Evolutionary conservation across 1,140 invertebrate species (phyloP).

Genomic region (Trichoplusia ni): DNA sequence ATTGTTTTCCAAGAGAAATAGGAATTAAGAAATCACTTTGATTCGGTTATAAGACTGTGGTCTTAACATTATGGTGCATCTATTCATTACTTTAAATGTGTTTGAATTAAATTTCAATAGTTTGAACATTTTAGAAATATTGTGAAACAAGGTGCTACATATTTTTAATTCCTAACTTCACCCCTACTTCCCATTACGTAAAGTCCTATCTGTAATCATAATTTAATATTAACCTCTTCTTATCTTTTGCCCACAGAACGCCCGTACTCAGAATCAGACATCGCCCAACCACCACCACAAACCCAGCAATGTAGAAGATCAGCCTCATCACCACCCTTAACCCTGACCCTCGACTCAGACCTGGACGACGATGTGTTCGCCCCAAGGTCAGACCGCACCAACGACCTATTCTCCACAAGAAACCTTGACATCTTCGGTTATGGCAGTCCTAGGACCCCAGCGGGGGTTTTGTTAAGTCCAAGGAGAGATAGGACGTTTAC

Average conservation of each 20-base stretch:
- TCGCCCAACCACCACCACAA: conserved; percentile 45
- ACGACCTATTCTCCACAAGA: conserved; percentile 65
- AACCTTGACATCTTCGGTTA: conserved; percentile 72
- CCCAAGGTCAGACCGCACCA: conserved; percentile 60
- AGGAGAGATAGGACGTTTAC: conserved; percentile 66
- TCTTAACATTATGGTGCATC: too few relatives aligned
- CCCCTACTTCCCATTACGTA: too few relatives aligned
- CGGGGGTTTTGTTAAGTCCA: conserved; percentile 67
- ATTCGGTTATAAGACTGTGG: too few relatives aligned
- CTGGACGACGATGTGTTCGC: conserved; percentile 73
- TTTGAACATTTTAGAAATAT: too few relatives aligned
- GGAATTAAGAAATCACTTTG: not conserved
- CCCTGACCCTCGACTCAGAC: conserved; percentile 63
- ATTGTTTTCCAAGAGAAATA: conserved; percentile 16
- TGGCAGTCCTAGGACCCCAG: conserved; percentile 62
- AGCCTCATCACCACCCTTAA: conserved; percentile 65
- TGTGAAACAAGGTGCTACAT: too few relatives aligned
- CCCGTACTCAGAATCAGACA: conserved; percentile 70
- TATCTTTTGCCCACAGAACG: conserved; percentile 58
- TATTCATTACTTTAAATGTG: too few relatives aligned
- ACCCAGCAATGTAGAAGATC: conserved; percentile 57
- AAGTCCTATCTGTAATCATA: too few relatives aligned
- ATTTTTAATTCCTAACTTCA: too few relatives aligned
- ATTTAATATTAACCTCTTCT: not conserved
- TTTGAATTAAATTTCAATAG: not conserved